A percentile compares a stretch with the other conserved stretches of the same genome.
Conservation (phyloP, 2,797 vertebrate species). For the Alosa sapidissima region DNA sequence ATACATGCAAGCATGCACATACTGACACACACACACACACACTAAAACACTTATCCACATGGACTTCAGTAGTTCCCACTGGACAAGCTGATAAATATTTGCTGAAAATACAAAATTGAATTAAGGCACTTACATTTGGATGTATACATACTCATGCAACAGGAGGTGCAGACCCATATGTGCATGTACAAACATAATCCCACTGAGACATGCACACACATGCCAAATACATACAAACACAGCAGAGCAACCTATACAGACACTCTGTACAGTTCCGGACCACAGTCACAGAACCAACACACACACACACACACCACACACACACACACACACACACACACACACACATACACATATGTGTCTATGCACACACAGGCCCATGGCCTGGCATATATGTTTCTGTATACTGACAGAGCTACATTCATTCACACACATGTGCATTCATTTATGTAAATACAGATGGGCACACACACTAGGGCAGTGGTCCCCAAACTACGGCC, state of each 20-base stretch:
- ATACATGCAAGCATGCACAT: neutral
- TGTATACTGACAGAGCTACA: slow-evolving; percentile 3
- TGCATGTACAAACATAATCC: neutral
- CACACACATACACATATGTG: neutral
- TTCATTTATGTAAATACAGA: slow-evolving; percentile 10
- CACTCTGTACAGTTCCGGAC: neutral
- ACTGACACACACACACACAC: slow-evolving; percentile 21
- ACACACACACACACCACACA: slow-evolving; percentile 21
- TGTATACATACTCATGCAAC: neutral
- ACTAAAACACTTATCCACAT: slow-evolving; percentile 22
- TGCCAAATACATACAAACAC: neutral
- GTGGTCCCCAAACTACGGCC: too few relatives aligned
- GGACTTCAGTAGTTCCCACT: neutral
- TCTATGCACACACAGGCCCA: neutral
- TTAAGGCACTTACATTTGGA: neutral
- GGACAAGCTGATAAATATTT: neutral
- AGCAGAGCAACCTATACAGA: neutral
- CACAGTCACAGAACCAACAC: neutral
- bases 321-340: slow-evolving; percentile 21
- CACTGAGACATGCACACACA: neutral
- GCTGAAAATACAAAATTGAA: neutral
- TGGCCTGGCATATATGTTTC: neutral
- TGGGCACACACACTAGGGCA: neutral
- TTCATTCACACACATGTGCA: neutral
- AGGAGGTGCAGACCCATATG: neutral